These are phyloP conservation scores for Odontothrips loti DNA, from an alignment of 2,888 invertebrate species.

Conservation along the genomic window DNA sequence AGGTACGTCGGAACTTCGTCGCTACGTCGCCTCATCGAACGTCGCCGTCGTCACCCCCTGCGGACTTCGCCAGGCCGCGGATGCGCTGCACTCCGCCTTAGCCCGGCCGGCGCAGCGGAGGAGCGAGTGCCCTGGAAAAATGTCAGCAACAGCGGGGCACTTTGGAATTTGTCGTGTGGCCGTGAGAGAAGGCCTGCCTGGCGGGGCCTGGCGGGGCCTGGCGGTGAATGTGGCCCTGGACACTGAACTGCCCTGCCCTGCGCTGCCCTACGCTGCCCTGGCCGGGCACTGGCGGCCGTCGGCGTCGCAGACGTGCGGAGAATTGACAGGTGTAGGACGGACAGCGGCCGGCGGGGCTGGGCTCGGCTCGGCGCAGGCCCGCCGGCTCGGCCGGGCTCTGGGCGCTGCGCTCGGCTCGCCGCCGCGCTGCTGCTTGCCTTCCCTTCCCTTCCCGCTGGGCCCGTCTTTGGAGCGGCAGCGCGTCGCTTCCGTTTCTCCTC, in stretches of 20 bases:
- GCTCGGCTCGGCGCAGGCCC: no score
- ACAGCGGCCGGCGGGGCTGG: background rate
- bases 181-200: background rate
- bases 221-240: constrained; percentile 16
- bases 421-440: background rate
- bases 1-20: background rate
- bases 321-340: constrained; percentile 24
- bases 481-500: constrained; percentile 24
- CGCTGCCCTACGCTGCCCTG: no score
- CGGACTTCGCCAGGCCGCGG: background rate
- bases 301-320: constrained; percentile 12
- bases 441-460: background rate
- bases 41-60: background rate
- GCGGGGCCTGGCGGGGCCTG: no score
- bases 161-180: constrained; percentile 13
- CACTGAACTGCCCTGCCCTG: background rate
- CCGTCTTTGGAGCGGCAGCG: background rate
- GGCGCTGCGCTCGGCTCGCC: background rate
- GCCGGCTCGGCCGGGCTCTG: no score
- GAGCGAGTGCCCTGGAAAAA: background rate
- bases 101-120: background rate
- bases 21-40: background rate
- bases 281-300: no score
- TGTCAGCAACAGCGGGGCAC: background rate
- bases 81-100: background rate